Evolutionary conservation across 1,140 invertebrate genomes (phyloP), one percentile per base, ranked within the genome.

Genomic region (Drosophila leontia): DNA sequence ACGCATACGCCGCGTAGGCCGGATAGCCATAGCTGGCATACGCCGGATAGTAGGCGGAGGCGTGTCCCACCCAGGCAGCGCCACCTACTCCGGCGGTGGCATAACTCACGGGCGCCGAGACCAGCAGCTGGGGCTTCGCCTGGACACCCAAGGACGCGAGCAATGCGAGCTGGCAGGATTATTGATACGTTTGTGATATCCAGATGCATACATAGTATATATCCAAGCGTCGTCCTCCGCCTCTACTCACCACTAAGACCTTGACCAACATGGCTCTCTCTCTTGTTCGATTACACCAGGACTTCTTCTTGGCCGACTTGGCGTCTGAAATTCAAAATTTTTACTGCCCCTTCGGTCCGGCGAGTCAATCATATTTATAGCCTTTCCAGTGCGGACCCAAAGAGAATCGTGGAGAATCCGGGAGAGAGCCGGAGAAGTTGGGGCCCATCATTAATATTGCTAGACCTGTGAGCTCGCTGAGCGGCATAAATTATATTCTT

Each of bases 311-410:
- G 17, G 29, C 37, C 53, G 50, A 32, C 64, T 78, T 53, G 39
- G 19, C 51, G 58, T 70, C 19, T 63, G 65, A 64, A 76, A 90
- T 76, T 74, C 55, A 59, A 79, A 85, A 82, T 76, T 75, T 86
- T 85, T 47, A 90, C 88, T 90, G 78, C 72, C 79, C 69, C 69
- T 77, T 59, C 51, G 60, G 35, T 47, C 48, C 53, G 63, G 47
- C 48, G 26, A 74, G 70, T 85, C 86, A 91, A 90, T 90, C 86
- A 90, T 90, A 91, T 90, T 90, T 90, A 90, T 90, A 90, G 85
- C 81, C 80, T 90, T 64, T 53, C 15, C 56, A 34, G 26, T 11
- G 23, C 37, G 29, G n/a, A 68, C 23, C 23, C 13, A 3, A 34
- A 53, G 55, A 59, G 53, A 64, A 35, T 63, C 61, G 17, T 11